phyloP scores from a whole-genome alignment of 2,888 invertebrate genomes.

The Mactromeris polynyma region DNA sequence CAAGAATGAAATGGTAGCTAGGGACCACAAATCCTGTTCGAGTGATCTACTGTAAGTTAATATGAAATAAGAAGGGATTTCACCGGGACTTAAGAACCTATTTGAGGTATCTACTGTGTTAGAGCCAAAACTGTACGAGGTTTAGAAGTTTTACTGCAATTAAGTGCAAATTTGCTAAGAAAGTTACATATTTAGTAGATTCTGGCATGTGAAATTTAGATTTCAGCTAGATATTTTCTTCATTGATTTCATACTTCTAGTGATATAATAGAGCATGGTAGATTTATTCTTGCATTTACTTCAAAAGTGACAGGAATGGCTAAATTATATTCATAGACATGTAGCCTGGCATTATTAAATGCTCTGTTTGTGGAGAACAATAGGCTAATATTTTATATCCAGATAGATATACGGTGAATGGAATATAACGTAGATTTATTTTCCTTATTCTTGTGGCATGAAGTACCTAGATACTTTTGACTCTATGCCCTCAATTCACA shows the following conservation, averaged over 20 bases:
- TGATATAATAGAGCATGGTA: neutral
- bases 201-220: neutral
- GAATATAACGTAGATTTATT: neutral
- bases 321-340: neutral
- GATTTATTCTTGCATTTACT: neutral
- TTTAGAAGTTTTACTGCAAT: no score
- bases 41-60: no score
- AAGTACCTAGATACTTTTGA: neutral
- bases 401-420: neutral
- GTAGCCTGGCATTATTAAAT: neutral
- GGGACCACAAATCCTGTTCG: no score
- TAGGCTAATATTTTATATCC: neutral
- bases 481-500: neutral
- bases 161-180: no score
- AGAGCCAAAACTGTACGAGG: no score
- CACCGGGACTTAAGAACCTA: no score
- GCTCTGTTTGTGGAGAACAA: neutral
- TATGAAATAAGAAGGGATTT: no score
- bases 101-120: no score
- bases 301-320: neutral
- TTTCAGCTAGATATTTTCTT: neutral
- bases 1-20: no score
- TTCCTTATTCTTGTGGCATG: neutral
- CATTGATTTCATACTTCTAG: neutral
- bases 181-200: no score